Evolutionary conservation across 2,888 invertebrate species (phyloP), one percentile per base, ranked within the genome.

Genomic region (Standfussiana lucernea): DNA sequence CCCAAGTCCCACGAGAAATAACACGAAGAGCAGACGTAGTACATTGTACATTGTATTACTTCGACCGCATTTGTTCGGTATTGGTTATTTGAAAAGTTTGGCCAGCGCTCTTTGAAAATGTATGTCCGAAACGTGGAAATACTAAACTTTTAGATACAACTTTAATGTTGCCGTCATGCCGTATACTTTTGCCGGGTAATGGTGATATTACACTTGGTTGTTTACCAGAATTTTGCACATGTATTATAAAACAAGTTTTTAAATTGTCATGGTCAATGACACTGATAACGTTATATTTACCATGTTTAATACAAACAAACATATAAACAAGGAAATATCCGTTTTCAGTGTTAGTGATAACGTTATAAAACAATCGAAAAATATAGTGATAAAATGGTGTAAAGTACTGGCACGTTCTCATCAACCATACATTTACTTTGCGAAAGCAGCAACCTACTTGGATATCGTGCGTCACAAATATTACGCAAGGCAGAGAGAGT

Each of bases 1-100:
- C 53, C 8, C 13, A 5, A 4, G 24, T 85, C 86, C 79, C 87
- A 7, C 3, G 87, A 86, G 86, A 86, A 86, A 86, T 86, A 85
- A 83, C 42, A 10, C 72, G 53, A 71, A 87, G 76, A 82, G 86
- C 80, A 65, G 45, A 75, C 61, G 50, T 82, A 74, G 45, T 68
- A 80, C 72, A 73, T 35, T 75, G 67, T 80, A 77, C 69, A 72
- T 45, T 75, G 69, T 80, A 76, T 76, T 83, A 79, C 66, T 81
- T 76, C 72, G 64, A 80, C 71, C 65, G 71, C 82, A 56, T 86
- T 83, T 71, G 72, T 50, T 68, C n/a, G 42, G 79, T 72, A 72
- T 67, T 47, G 79, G 53, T 64, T 77, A 80, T 77, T 71, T 53
- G 45, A 66, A 74, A 77, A 77, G 71, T 77, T 66, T 40, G 35